These are phyloP conservation scores for Pyrocephalus nanus DNA, from an alignment of 2,797 vertebrate species.

Conservation along the genomic window DNA sequence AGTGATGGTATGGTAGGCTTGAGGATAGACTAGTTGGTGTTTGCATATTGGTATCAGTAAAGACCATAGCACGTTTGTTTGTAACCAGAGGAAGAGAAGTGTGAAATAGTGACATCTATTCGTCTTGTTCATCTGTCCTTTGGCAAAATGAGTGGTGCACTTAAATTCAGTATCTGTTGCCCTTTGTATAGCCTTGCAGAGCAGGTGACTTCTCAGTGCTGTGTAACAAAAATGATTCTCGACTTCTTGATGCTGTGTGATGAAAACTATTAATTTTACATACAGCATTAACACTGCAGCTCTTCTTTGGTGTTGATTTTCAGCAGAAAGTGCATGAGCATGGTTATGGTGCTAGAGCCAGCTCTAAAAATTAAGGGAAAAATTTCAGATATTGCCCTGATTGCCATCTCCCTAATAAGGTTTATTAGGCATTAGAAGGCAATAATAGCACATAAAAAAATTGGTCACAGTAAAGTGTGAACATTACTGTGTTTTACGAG, in stretches of 20 bases:
- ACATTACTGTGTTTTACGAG: background rate
- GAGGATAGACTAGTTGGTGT: background rate
- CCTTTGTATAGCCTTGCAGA: background rate
- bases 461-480: background rate
- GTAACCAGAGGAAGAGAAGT: background rate
- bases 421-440: background rate
- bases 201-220: background rate
- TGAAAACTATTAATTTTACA: background rate
- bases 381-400: background rate
- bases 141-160: background rate
- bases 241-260: background rate
- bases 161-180: background rate
- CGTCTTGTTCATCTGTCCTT: background rate
- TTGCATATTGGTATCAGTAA: background rate
- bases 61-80: background rate
- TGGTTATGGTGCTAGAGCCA: background rate
- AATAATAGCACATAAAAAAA: background rate
- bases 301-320: background rate
- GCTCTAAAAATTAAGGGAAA: background rate
- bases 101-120: background rate
- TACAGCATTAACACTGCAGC: background rate
- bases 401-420: background rate
- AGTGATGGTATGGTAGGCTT: background rate
- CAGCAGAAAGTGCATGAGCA: background rate
- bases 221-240: background rate